Evolutionary conservation across 2,113 vertebrate genomes (phyloP).

Genomic region (Sapajus apella): DNA sequence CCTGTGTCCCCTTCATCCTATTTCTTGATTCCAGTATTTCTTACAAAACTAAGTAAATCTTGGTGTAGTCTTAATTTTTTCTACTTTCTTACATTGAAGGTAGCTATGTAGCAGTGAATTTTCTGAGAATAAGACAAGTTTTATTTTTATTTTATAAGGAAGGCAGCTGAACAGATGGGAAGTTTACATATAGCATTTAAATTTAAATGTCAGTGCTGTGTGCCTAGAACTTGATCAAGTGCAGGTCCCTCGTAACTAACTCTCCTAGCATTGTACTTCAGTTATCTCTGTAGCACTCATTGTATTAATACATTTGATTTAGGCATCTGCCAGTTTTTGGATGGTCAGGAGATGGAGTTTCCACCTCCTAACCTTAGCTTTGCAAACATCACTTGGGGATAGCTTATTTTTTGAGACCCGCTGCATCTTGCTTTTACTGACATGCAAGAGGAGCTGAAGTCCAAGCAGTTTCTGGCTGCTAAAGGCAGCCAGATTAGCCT

Average conservation of each 20-base stretch:
- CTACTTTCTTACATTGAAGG: not conserved
- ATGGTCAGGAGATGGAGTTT: not conserved
- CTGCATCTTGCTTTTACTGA: not conserved
- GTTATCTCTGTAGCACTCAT: not conserved
- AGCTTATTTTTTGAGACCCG: fast-evolving
- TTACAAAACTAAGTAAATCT: not conserved
- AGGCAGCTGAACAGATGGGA: not conserved
- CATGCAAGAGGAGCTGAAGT: not conserved
- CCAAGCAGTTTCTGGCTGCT: too few relatives aligned
- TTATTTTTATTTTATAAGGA: not conserved
- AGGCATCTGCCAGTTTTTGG: not conserved
- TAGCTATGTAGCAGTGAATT: not conserved
- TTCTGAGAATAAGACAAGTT: not conserved
- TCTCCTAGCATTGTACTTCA: too few relatives aligned
- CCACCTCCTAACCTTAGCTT: not conserved
- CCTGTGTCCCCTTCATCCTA: not conserved
- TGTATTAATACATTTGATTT: too few relatives aligned
- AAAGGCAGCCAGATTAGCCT: not conserved
- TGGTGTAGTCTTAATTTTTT: not conserved
- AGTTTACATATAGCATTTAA: too few relatives aligned
- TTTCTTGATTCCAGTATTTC: not conserved
- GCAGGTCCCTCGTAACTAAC: fast-evolving
- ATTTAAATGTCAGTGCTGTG: fast-evolving
- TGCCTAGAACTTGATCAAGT: not conserved
- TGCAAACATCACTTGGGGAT: fast-evolving